phyloP scores from a whole-genome alignment of 2,797 vertebrate species.

The Ispidina picta region DNA sequence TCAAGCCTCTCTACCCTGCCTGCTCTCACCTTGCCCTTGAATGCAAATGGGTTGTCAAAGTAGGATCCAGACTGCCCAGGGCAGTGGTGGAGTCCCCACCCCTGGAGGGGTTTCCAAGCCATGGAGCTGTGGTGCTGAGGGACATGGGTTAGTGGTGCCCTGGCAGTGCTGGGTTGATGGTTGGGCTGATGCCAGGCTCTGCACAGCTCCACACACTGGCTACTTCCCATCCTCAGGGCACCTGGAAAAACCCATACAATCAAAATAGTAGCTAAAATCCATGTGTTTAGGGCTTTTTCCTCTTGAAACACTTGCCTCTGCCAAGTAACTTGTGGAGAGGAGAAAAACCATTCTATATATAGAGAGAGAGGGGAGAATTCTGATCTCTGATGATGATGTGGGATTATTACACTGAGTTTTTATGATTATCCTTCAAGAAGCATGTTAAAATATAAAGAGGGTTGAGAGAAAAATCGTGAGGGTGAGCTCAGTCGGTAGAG shows the following conservation, averaged over 20 bases:
- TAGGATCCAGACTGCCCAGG: neutral
- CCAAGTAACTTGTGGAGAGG: neutral
- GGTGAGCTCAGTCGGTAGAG: neutral
- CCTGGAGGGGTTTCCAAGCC: neutral
- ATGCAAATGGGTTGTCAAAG: neutral
- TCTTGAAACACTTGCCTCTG: neutral
- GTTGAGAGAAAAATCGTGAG: neutral
- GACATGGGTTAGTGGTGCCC: too few relatives aligned
- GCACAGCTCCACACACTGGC: neutral
- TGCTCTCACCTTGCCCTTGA: neutral
- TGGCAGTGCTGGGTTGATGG: neutral
- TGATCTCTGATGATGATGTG: neutral
- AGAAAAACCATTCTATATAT: neutral
- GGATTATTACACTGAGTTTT: neutral
- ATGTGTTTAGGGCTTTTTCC: neutral
- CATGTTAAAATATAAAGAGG: neutral
- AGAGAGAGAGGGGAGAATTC: neutral
- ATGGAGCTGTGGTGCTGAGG: too few relatives aligned
- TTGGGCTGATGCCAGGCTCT: fast-evolving
- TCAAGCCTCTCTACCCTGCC: neutral
- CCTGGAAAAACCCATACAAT: neutral
- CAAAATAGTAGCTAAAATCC: neutral
- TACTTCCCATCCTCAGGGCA: neutral
- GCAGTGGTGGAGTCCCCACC: neutral
- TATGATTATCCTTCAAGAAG: neutral